Evolutionary conservation across 37 sponge, comb jelly and placozoan genomes (phyloP), one percentile per base, ranked within the genome.

Genomic region (Theonella swinhoei): DNA sequence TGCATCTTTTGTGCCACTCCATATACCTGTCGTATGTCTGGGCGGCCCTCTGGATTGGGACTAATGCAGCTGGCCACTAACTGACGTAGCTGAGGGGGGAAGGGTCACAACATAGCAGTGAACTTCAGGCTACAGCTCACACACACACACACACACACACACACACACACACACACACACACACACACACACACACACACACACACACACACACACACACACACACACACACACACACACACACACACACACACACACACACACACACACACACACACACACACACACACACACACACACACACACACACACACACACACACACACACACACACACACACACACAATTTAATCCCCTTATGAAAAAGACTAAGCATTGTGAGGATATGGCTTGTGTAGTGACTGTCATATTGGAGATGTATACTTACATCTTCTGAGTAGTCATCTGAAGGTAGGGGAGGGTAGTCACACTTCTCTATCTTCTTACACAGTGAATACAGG

Each of bases 391-490:
- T n/a, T n/a, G n/a, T n/a, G n/a, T n/a, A n/a, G n/a, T n/a, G n/a
- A n/a, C n/a, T n/a, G n/a, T n/a, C n/a, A n/a, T n/a, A n/a, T n/a
- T n/a, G n/a, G n/a, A n/a, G n/a, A 47, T 47, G 14, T 47, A 75
- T 25, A n/a, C 73, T 26, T 61, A 97, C 98, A 82, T 95, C 89
- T 64, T 95, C 80, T 33, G 94, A 84, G 84, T 96, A 99, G 54
- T 91, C 84, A 62, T 99, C 99, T 0, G 94, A 85, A 60, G 99
- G 97, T 0, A 99, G 92, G 22, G 99, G 99, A 65, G 99, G 99
- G 75, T 99, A 99, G 83, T 99, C 99, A 83, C 99, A 99, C 77
- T 96, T 94, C 86, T 95, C 95, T 28, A 99, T 99, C 92, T 96
- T 94, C 88, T 93, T 96, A 59, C 99, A 99, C 33, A 99, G 88